A percentile compares a stretch with the other conserved stretches of the same genome.
Conservation (phyloP, 2,888 invertebrate species). For the Unio delphinus region DNA sequence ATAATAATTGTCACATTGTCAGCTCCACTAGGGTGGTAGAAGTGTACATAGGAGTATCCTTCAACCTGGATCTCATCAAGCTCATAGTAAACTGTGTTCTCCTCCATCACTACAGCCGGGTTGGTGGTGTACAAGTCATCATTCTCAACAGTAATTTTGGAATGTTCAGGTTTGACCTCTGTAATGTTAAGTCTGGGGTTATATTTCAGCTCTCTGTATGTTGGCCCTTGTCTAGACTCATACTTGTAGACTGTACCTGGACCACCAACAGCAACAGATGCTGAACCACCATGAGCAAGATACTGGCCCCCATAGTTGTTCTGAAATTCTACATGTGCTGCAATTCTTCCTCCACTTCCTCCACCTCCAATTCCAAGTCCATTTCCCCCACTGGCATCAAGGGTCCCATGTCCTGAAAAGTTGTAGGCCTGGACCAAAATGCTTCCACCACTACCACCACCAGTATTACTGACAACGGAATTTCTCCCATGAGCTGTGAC, state of each 20-base stretch:
- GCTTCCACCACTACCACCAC: slow-evolving; percentile 56
- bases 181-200: slow-evolving; percentile 49
- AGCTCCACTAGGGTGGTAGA: slow-evolving; percentile 46
- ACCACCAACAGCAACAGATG: slow-evolving; percentile 31
- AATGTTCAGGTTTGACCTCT: slow-evolving; percentile 50
- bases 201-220: slow-evolving; percentile 58
- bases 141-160: slow-evolving; percentile 50
- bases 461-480: slow-evolving; percentile 24
- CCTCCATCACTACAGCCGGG: slow-evolving; percentile 54
- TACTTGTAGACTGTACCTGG: slow-evolving; percentile 60
- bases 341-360: slow-evolving; percentile 57
- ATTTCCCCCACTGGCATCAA: slow-evolving; percentile 54
- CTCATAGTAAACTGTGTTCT: slow-evolving; percentile 42
- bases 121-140: slow-evolving; percentile 36
- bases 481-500: slow-evolving; percentile 39
- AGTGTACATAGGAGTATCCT: slow-evolving; percentile 54
- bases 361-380: slow-evolving; percentile 39
- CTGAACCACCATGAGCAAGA: slow-evolving; percentile 40
- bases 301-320: slow-evolving; percentile 53
- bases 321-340: slow-evolving; percentile 39
- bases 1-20: slow-evolving; percentile 43
- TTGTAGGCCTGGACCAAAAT: slow-evolving; percentile 52
- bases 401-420: slow-evolving; percentile 50
- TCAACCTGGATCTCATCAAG: slow-evolving; percentile 57
- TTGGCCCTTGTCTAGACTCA: slow-evolving; percentile 53